These are phyloP conservation scores for Zosterops borbonicus DNA, from an alignment of 2,113 vertebrate genomes.

Conservation along the genomic window DNA sequence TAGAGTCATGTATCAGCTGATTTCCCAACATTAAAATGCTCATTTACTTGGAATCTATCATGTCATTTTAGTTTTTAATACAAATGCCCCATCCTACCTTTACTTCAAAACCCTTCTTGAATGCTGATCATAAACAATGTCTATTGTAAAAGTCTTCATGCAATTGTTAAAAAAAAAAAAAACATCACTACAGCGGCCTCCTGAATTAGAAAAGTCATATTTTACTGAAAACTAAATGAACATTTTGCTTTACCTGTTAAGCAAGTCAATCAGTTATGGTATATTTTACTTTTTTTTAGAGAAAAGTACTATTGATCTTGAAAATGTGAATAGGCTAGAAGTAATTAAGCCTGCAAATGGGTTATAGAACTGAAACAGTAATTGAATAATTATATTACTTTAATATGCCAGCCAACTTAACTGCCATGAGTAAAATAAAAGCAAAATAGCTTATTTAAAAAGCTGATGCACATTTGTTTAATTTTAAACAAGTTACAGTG, in stretches of 20 bases:
- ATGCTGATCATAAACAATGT: neutral
- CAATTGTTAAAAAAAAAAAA: neutral
- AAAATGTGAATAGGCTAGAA: constrained; percentile 35
- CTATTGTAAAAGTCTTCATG: neutral
- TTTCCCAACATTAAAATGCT: neutral
- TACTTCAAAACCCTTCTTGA: neutral
- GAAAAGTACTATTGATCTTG: constrained; percentile 50
- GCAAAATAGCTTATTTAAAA: constrained; percentile 1
- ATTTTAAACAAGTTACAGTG: neutral
- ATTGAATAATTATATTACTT: constrained; percentile 62
- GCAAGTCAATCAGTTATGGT: neutral
- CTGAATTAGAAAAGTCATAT: neutral
- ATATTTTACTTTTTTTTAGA: constrained; percentile 11
- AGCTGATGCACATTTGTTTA: neutral
- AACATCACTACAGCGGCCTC: neutral
- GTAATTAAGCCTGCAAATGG: constrained; percentile 56
- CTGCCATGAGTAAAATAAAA: constrained; percentile 25
- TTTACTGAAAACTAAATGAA: neutral
- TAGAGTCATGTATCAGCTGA: neutral
- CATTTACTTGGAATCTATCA: neutral
- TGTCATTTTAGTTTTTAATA: neutral
- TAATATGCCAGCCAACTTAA: constrained; percentile 34
- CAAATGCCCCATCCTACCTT: neutral
- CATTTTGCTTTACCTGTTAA: neutral
- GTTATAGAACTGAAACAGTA: constrained; percentile 44